Conservation (phyloP, 1,140 invertebrate genomes). For the Drosophila nasuta region DNA sequence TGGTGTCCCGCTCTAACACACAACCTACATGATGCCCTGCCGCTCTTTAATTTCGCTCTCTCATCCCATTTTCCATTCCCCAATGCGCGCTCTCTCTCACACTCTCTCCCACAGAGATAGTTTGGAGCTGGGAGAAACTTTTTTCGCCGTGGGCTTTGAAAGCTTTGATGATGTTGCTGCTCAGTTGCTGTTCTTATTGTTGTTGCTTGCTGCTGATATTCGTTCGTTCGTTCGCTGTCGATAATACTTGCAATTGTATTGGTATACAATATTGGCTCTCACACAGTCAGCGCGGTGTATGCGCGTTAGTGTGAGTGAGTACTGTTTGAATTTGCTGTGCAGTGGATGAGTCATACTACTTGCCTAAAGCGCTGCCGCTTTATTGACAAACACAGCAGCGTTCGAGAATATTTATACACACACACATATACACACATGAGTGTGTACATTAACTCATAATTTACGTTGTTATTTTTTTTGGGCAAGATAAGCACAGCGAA, state of each 20-base stretch:
- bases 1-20: background rate
- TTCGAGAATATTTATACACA: conserved; percentile 70
- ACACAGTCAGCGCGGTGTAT: conserved; percentile 20
- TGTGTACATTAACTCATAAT: conserved; percentile 76
- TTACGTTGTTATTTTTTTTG: conserved; percentile 82
- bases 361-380: conserved; percentile 52
- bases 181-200: conserved; percentile 16
- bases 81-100: background rate
- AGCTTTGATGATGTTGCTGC: conserved; percentile 62
- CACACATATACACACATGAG: conserved; percentile 58
- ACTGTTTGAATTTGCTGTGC: conserved; percentile 69
- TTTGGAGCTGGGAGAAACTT: conserved; percentile 54
- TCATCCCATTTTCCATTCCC: background rate
- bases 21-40: conserved; percentile 18
- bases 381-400: conserved; percentile 65
- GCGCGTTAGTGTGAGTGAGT: conserved; percentile 10
- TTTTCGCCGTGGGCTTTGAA: conserved; percentile 40
- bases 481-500: conserved; percentile 72
- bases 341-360: conserved; percentile 65
- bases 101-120: background rate
- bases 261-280: conserved; percentile 43
- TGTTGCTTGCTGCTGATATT: conserved; percentile 65
- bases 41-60: conserved; percentile 10
- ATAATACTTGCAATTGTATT: conserved; percentile 54
- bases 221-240: conserved; percentile 53